Conservation (phyloP, 2,888 invertebrate species). For the Phortica magna region DNA sequence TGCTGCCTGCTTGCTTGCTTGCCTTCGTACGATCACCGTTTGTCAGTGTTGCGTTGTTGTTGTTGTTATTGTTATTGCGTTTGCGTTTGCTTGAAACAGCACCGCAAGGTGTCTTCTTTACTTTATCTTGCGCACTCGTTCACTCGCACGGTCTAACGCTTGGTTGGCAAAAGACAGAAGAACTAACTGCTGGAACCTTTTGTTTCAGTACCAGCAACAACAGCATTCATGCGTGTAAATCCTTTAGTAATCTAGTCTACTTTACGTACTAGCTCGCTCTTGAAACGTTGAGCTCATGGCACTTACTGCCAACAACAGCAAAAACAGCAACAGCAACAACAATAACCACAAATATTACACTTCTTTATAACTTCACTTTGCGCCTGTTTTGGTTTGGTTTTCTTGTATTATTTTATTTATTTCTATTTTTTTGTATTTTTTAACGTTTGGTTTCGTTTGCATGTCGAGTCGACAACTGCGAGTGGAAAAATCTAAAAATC, state of each 20-base stretch:
- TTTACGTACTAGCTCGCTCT: slow-evolving; percentile 53
- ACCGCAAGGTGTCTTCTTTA: slow-evolving; percentile 28
- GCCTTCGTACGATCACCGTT: slow-evolving; percentile 11
- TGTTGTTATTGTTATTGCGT: slow-evolving; percentile 10
- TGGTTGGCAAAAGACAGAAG: background rate
- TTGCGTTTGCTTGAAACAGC: slow-evolving; percentile 1
- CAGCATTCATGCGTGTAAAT: slow-evolving; percentile 49
- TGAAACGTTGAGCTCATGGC: slow-evolving; percentile 22
- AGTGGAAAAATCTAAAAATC: slow-evolving; percentile 27
- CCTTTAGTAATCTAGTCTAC: slow-evolving; percentile 61
- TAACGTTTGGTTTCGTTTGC: background rate
- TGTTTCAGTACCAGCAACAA: slow-evolving; percentile 46
- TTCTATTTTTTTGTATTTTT: background rate
- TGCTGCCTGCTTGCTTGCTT: slow-evolving; percentile 16
- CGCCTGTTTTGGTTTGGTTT: slow-evolving; percentile 11
- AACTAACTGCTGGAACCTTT: slow-evolving; percentile 53
- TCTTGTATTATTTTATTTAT: background rate
- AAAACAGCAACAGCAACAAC: background rate
- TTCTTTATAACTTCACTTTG: background rate
- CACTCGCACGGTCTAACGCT: background rate
- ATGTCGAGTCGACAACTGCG: background rate
- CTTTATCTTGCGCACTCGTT: background rate
- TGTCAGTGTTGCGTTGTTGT: background rate
- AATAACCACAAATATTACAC: background rate
- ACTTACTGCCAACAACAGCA: background rate